Evolutionary conservation across 2,888 invertebrate species (phyloP), one percentile per base, ranked within the genome.

Genomic region (Drosophila mimica): DNA sequence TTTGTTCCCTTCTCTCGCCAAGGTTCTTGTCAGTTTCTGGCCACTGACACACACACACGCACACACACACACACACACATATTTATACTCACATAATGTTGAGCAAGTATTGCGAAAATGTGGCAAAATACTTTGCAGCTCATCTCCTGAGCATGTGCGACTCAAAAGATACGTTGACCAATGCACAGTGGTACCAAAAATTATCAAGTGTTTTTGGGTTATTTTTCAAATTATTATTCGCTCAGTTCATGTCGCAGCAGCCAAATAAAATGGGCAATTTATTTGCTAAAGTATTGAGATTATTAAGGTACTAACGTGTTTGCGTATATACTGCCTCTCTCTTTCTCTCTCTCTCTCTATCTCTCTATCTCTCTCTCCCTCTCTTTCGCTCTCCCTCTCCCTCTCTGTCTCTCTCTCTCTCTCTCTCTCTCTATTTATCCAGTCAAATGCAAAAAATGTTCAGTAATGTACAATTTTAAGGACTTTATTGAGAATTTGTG

Each of bases 101-200:
- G 36, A 28, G 51, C 74, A 78, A 78, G 64, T 78, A 76, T 52
- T 79, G 65, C 76, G 76, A 79, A 79, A 79, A 79, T 79, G 76
- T 79, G 78, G 72, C 78, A 80, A 77, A 77, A 64, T 81, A 61
- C 64, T 79, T 79, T 77, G 70, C 81, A 81, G 79, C 79, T 79
- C 81, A 77, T 79, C 73, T 74, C 40, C 69, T 28, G 40, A 66
- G 73, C 72, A 72, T 75, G 69, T 76, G 79, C 48, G 52, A 59
- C 52, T 54, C 28, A 8, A 38, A 67, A 52, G 40, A 57, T 40
- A 25, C 28, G 49, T 28, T 46, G 56, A 34, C 71, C 48, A 34
- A 40, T 30, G 59, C 43, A 56, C 56, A 13, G 28, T 56, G 38
- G 56, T 13, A 8, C 17, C 17, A 56, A 56, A 56, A 38, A 17